Percentiles rank a stretch among this genome's conserved stretches.
Evolutionary conservation across 2,113 vertebrate species (phyloP).

Genomic region (Neofelis nebulosa): DNA sequence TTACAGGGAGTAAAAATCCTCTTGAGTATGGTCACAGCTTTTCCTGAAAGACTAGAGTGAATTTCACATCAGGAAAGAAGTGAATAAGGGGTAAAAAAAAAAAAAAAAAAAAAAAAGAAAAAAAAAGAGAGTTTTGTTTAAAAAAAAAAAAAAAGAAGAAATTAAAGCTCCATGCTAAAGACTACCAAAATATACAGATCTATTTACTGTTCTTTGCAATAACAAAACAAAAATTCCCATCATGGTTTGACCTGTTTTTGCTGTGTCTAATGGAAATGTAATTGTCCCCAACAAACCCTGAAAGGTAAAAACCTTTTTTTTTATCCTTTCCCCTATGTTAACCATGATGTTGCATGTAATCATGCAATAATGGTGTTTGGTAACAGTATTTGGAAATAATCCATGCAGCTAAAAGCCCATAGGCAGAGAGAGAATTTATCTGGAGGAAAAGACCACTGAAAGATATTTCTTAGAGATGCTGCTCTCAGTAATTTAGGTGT

Average conservation of each 20-base stretch:
- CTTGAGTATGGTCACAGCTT: neutral
- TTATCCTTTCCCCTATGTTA: neutral
- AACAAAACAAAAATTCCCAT: neutral
- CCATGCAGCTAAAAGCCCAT: neutral
- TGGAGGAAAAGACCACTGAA: neutral
- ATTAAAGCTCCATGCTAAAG: neutral
- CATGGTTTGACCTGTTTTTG: neutral
- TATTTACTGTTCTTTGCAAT: neutral
- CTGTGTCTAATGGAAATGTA: neutral
- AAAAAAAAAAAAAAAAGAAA: neutral
- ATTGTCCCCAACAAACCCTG: neutral
- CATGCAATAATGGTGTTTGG: neutral
- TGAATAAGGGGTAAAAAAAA: neutral
- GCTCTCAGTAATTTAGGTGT: neutral
- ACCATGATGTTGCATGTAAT: conserved; percentile 18
- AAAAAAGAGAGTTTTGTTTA: neutral
- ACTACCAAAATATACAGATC: neutral
- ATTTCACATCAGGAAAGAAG: neutral
- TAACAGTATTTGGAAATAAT: neutral
- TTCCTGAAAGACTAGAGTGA: neutral
- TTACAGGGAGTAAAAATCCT: neutral
- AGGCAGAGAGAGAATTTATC: neutral
- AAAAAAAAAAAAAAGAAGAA: neutral
- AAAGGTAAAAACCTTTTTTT: conserved; percentile 38
- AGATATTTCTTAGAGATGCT: neutral